phyloP scores from a whole-genome alignment of 2,113 vertebrate genomes.

The Andinoacara biseriatus region DNA sequence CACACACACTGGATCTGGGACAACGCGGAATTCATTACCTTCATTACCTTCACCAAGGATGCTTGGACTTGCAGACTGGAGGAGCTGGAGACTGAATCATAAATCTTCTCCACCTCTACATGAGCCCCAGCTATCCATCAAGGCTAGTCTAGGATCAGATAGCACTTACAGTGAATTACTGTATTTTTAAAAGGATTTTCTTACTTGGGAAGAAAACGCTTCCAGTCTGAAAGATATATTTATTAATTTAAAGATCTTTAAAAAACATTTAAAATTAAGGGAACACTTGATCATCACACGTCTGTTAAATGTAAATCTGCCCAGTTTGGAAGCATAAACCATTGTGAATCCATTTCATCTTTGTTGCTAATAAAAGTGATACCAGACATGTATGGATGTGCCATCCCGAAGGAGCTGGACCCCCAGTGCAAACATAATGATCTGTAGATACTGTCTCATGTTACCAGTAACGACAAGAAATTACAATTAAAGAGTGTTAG shows the following conservation, averaged over 20 bases:
- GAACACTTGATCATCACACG: not conserved
- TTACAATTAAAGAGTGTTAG: too few species aligned
- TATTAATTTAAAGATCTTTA: not conserved
- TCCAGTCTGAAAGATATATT: not conserved
- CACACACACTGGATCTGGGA: not conserved
- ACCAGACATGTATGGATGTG: not conserved
- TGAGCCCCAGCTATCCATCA: not conserved
- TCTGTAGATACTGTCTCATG: too few species aligned
- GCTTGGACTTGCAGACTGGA: not conserved
- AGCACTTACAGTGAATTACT: not conserved
- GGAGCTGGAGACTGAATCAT: conserved; percentile 1
- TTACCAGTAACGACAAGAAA: too few species aligned
- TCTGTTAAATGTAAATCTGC: not conserved
- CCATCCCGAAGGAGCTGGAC: not conserved
- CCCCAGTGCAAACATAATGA: not conserved
- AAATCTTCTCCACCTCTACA: not conserved
- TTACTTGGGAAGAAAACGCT: not conserved
- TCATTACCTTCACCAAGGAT: not conserved
- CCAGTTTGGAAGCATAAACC: not conserved
- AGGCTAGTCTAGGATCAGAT: not conserved
- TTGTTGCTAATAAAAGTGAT: not conserved
- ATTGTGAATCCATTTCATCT: not conserved
- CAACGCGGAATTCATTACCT: not conserved
- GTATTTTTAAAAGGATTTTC: not conserved
- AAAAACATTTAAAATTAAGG: not conserved